Conservation (phyloP, 53 echinoderm and acorn worm species). For the Henricia sp. region DNA sequence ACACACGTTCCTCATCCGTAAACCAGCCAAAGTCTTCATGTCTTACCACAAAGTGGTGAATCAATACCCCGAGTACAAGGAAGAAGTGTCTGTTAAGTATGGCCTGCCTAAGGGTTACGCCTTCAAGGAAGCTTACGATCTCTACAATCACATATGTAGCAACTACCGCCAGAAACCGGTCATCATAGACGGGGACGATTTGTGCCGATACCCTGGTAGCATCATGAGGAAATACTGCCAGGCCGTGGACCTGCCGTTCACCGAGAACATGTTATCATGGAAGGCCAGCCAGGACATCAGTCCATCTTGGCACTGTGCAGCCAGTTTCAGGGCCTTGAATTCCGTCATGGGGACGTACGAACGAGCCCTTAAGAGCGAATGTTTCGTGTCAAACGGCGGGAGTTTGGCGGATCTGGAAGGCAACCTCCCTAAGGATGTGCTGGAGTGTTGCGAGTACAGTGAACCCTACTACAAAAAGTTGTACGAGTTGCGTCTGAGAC, state of each 20-base stretch:
- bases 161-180: constrained; percentile 71
- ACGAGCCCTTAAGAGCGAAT: constrained; percentile 64
- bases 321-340: constrained; percentile 62
- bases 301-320: constrained; percentile 61
- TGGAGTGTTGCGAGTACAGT: constrained; percentile 55
- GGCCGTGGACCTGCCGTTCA: constrained; percentile 66
- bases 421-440: constrained; percentile 65
- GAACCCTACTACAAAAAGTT: constrained; percentile 69
- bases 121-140: constrained; percentile 75
- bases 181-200: constrained; percentile 79
- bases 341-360: constrained; percentile 63
- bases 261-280: constrained; percentile 74
- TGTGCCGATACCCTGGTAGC: constrained; percentile 58
- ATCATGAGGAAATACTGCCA: constrained; percentile 78
- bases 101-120: constrained; percentile 59
- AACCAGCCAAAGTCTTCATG: constrained; percentile 62
- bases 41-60: constrained; percentile 75
- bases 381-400: constrained; percentile 45
- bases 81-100: constrained; percentile 53
- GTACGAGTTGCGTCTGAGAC: constrained; percentile 69
- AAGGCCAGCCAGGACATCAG: constrained; percentile 49
- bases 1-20: constrained; percentile 82
- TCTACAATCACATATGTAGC: constrained; percentile 75
- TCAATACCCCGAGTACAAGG: constrained; percentile 57
- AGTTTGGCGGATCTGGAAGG: constrained; percentile 4